These are phyloP conservation scores for Buceros bicornis DNA, from an alignment of 2,797 vertebrate species.

Conservation along the genomic window DNA sequence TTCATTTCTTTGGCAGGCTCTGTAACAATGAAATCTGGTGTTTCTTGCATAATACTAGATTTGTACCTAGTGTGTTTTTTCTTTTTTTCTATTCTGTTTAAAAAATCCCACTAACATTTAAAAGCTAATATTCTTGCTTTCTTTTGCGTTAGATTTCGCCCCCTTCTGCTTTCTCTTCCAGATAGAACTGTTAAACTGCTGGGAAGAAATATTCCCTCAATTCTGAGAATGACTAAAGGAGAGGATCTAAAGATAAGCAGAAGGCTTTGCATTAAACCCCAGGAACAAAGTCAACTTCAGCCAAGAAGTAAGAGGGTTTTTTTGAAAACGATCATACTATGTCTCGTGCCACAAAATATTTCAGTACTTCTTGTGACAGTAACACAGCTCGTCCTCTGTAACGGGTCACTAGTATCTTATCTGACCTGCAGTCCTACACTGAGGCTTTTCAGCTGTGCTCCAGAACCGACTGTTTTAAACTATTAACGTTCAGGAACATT, in stretches of 20 bases:
- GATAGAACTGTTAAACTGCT: constrained; percentile 53
- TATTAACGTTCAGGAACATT: fast-evolving
- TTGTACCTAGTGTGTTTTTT: neutral
- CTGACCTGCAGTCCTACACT: neutral
- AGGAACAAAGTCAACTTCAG: constrained; percentile 51
- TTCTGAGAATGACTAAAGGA: constrained; percentile 29
- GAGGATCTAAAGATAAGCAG: constrained; percentile 23
- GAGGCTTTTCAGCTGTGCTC: neutral
- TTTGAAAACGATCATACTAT: neutral
- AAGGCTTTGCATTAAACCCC: constrained; percentile 86
- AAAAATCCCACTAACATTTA: neutral
- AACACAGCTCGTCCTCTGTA: neutral
- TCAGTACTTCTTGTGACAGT: fast-evolving
- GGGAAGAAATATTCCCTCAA: constrained; percentile 47
- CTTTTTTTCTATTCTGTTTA: neutral
- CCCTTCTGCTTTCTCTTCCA: constrained; percentile 46
- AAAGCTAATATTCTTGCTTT: neutral
- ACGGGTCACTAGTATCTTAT: neutral
- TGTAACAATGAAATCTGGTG: neutral
- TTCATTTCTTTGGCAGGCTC: neutral
- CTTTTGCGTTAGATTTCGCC: neutral
- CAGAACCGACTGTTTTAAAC: neutral
- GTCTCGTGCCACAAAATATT: fast-evolving
- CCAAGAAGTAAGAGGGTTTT: neutral
- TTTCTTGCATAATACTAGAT: neutral